Evolutionary conservation across 2,113 vertebrate genomes (phyloP).

Genomic region (Oceanites oceanicus): DNA sequence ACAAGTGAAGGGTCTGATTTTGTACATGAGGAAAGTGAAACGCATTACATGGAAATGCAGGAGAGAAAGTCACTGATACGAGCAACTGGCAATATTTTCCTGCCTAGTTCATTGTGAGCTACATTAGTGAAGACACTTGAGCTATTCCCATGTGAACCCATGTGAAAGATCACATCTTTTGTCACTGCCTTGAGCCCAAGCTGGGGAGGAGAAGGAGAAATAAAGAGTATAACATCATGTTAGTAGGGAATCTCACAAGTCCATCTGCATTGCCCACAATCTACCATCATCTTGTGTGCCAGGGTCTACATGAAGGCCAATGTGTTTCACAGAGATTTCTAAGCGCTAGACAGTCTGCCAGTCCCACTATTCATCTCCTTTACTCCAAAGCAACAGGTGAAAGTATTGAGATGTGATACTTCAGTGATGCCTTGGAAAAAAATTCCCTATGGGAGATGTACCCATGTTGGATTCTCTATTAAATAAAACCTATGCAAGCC

Average conservation of each 20-base stretch:
- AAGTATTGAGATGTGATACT: not conserved
- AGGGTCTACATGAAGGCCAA: not conserved
- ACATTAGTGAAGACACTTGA: not conserved
- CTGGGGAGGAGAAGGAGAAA: not conserved
- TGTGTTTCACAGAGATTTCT: not conserved
- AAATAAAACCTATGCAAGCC: not conserved
- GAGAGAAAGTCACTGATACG: not conserved
- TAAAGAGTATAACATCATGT: not conserved
- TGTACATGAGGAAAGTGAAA: not conserved
- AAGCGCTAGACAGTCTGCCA: not conserved
- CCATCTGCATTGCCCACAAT: not conserved
- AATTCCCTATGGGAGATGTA: not conserved
- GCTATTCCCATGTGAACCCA: not conserved
- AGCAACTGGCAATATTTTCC: not conserved
- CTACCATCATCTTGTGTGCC: not conserved
- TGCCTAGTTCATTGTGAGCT: not conserved
- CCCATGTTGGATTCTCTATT: not conserved
- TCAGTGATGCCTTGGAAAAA: not conserved
- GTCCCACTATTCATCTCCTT: not conserved
- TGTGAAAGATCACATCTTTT: not conserved
- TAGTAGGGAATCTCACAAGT: not conserved
- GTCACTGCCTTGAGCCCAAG: not conserved
- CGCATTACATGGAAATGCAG: not conserved
- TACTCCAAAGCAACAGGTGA: not conserved
- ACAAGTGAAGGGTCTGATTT: not conserved